Base-by-base conservation (phyloP, 2,888 invertebrate species). In the Spodoptera exigua region DNA sequence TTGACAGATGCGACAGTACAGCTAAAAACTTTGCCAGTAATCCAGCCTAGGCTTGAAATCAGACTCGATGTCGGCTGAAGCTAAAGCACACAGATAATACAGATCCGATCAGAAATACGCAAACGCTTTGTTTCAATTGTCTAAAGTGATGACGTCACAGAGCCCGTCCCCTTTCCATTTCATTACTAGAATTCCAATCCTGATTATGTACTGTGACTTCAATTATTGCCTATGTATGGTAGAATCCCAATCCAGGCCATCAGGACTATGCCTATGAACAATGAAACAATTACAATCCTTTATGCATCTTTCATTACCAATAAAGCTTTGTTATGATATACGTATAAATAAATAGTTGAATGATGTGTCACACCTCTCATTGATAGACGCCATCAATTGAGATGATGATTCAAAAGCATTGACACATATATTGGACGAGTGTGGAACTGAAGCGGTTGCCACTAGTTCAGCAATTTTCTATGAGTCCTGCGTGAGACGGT, bases 361-460 rank as follows among this genome's bases (percentile, higher is more conserved):
- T 21, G 52, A 59, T 67, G 73, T 80, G 82, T 85, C 84, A 80
- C 76, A 45, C 54, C 40, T 61, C 73, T 82, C 80, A 81, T 71
- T 75, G 75, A 74, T 74, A 73, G 63, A 77, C 70, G 74, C 74
- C 64, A 71, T 83, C 85, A 89, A 89, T 90, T 88, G 84, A 83
- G 76, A 62, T 69, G 78, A 85, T 89, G 89, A 89, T 88, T 90
- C 89, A 88, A 87, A 85, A 85, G 80, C 86, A 86, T 88, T 86
- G 81, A 76, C 76, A 79, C 77, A 68, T 75, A 27, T 27, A 45
- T 57, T 40, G 36, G 46, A 34, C 4, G 35, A 60, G 74, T 83
- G 79, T 79, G 76, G 74, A 61, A 64, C 76, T 60, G 59, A 57
- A 74, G 82, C 75, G 70, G 83, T 79, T 83, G 41, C 32, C 53